Base-by-base conservation (phyloP, 2,113 vertebrate species). In the Etheostoma spectabile region DNA sequence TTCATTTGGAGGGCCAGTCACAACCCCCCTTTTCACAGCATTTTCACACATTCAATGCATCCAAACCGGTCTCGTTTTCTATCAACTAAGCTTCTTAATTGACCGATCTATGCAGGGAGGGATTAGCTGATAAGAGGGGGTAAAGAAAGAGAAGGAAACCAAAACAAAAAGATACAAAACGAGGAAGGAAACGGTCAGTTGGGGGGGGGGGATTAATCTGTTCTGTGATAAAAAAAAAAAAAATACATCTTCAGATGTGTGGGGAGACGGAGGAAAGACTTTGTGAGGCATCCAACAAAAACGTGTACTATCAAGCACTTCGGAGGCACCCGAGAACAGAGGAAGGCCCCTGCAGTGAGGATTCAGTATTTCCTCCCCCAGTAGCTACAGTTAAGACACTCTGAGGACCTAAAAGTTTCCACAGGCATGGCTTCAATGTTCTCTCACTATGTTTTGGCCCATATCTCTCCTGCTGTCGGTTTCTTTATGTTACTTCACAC, bases 241-340 rank as follows among this genome's bases (percentile, higher is more conserved):
- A 94, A 94, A 93, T 86, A 93, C 76, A 80, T 89, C 88, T 91
- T 94, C 68, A 89, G 91, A 94, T 89, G 88, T 91, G 72, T 62
- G 24, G 42, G 63, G 72, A 83, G 61, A 38, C 46, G 76, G 52
- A 56, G 76, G 74, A 82, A 84, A 80, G 79, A 80, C 92, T 94
- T 91, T 94, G 92, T 91, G 75, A 57, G 56, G 71, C 59, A 63
- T 93, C 93, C 93, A 95, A 95, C 79, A 93, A 89, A 93, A 94
- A 95, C 77, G 48, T 61, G 63, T 18, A 1, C 82, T 91, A 92
- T 92, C 91, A 88, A 88, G 90, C 85, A 88, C 80, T 83, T 90
- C 45, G 51, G 91, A 87, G 89, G 83, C 78, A 83, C 55, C 67
- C 53, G 73, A 82, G 79, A 86, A 75, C 66, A 87, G 88, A 93